Conservation (phyloP, 1,140 invertebrate genomes). For the Procambarus clarkii region DNA sequence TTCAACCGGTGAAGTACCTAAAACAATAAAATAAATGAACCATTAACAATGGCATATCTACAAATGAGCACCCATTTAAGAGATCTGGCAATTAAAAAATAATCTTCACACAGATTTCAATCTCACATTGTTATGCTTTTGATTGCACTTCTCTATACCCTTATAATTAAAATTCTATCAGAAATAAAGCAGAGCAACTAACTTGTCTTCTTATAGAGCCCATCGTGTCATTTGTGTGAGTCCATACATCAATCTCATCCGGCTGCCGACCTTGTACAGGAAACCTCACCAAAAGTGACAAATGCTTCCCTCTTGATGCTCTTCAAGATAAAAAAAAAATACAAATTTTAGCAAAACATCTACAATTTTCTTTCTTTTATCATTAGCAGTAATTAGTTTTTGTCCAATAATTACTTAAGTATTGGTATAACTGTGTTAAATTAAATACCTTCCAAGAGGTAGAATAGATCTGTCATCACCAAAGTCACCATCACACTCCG, state of each 20-base stretch:
- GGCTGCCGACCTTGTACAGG: conserved; percentile 91
- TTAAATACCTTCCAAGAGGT: conserved; percentile 85
- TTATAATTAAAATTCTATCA: background rate
- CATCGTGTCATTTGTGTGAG: conserved; percentile 95
- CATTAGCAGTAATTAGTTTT: no score
- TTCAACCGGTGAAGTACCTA: conserved; percentile 86
- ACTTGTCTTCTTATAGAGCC: conserved; percentile 83
- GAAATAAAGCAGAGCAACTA: background rate
- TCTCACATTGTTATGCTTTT: background rate
- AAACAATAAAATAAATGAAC: background rate
- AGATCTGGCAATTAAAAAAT: no score
- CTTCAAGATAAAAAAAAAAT: conserved; percentile 76
- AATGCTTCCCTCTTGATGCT: conserved; percentile 92
- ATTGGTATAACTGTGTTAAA: background rate
- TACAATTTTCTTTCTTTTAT: no score
- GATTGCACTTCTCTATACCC: background rate
- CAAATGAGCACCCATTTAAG: no score
- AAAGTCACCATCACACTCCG: conserved; percentile 95
- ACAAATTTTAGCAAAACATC: background rate
- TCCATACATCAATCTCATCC: conserved; percentile 94
- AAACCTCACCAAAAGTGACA: conserved; percentile 90
- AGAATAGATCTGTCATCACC: conserved; percentile 91
- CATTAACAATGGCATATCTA: no score
- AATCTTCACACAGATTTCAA: no score
- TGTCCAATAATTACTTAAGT: no score